Percentiles rank a stretch among this genome's conserved stretches.
These are phyloP conservation scores for Plectus sambesii DNA, from an alignment of 1,140 invertebrate species.

Conservation along the genomic window DNA sequence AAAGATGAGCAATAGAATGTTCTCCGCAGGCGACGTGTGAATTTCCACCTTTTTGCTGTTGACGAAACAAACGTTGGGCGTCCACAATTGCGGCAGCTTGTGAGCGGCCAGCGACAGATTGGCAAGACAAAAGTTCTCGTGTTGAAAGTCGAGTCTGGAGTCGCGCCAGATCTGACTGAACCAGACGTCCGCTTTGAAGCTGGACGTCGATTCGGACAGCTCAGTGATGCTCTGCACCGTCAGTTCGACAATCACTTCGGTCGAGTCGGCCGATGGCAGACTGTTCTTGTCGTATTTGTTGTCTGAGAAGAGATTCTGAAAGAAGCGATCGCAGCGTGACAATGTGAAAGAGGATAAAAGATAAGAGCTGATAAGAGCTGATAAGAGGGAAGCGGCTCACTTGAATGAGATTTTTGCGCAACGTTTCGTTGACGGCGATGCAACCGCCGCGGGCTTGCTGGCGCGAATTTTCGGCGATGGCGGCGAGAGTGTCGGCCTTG, in stretches of 20 bases:
- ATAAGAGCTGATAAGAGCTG: background rate
- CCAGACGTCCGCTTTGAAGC: slow-evolving; percentile 44
- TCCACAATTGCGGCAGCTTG: slow-evolving; percentile 37
- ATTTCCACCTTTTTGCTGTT: slow-evolving; percentile 44
- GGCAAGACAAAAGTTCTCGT: slow-evolving; percentile 36
- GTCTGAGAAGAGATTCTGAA: slow-evolving; percentile 37
- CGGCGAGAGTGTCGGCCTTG: slow-evolving; percentile 23
- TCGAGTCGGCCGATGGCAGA: slow-evolving; percentile 38
- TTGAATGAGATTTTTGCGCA: slow-evolving; percentile 33
- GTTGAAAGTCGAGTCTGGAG: slow-evolving; percentile 36
- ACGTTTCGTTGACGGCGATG: slow-evolving; percentile 31
- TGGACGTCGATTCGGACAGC: slow-evolving; percentile 40
- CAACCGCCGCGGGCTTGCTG: slow-evolving; percentile 13
- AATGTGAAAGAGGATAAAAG: slow-evolving; percentile 15
- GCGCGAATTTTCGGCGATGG: slow-evolving; percentile 18
- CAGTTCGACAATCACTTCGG: slow-evolving; percentile 39
- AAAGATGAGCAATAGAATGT: slow-evolving; percentile 38
- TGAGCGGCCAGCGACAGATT: slow-evolving; percentile 39
- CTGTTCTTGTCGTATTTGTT: slow-evolving; percentile 42
- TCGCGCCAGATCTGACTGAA: slow-evolving; percentile 42
- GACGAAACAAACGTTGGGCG: slow-evolving; percentile 41
- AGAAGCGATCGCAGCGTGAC: too few species aligned
- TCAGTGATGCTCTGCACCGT: slow-evolving; percentile 43
- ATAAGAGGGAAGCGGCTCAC: slow-evolving; percentile 15
- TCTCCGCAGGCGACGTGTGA: slow-evolving; percentile 37